phyloP scores from a whole-genome alignment of 1,140 invertebrate genomes.

The Stegodyphus dumicola region DNA sequence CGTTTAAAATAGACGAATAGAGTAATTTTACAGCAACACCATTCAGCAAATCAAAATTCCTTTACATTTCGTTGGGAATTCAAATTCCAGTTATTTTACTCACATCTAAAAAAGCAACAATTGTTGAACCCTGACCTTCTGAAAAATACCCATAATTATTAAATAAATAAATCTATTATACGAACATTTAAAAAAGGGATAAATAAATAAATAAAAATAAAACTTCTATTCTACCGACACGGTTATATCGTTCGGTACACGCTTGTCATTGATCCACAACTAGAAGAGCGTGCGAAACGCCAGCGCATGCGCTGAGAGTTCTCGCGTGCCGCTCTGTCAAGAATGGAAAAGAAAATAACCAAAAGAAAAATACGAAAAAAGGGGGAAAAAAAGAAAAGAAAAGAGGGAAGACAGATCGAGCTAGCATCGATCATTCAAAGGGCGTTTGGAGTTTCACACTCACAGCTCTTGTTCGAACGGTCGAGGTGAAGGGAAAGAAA shows the following conservation, averaged over 20 bases:
- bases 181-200: no score
- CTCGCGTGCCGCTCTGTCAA: background rate
- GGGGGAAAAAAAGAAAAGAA: background rate
- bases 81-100: no score
- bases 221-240: background rate
- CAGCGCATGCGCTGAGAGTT: background rate
- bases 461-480: slow-evolving; percentile 5
- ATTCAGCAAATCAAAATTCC: no score
- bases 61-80: no score
- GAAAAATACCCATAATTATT: no score
- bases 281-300: background rate
- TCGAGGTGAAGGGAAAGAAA: background rate
- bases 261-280: background rate
- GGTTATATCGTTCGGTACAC: background rate
- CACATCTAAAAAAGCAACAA: no score
- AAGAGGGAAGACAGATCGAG: background rate
- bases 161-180: no score
- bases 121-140: no score
- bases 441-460: slow-evolving; percentile 1
- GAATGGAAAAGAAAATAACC: background rate
- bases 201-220: no score
- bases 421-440: slow-evolving; percentile 39
- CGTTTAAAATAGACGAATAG: no score
- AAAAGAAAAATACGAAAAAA: background rate
- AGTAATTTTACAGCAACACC: no score